Base-by-base conservation (phyloP, 2,888 invertebrate genomes). In the Nowickia ferox region DNA sequence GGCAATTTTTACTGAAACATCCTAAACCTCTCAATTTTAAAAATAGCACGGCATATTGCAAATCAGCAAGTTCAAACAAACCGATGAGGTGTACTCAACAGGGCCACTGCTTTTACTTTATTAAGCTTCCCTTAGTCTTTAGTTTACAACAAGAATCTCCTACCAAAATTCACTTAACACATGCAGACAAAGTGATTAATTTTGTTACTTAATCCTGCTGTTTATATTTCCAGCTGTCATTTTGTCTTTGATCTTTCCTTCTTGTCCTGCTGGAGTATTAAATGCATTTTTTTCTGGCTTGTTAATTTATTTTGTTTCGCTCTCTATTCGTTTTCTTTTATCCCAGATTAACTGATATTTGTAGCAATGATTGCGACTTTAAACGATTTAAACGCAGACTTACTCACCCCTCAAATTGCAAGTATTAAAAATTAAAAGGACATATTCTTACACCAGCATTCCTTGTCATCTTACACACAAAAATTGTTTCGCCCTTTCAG, bases 281-380 rank as follows among this genome's bases (percentile, higher is more conserved):
- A 55, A 22, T 69, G 19, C n/a, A 53, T 40, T 46, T 40, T 22
- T 13, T 48, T 69, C 1, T 44, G 42, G 8, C n/a, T 63, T 53
- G 40, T 10, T 51, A 61, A 44, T 51, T 17, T 42, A n/a, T 63
- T 63, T 75, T 46, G 30, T 42, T n/a, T 22, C 11, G 8, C 40
- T 76, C 63, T 55, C 46, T 53, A 76, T 48, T 63, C 38, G 46
- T 46, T 71, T 76, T 77, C 22, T 48, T 76, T 82, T 82, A 57
- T 15, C 42, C 63, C 57, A 44, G 71, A 78, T 85, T 85, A 85
- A 82, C 44, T 79, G 85, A 85, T 82, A 85, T 85, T 82, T 85
- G 74, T 85, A 57, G 78, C 75, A 82, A 75, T 78, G 71, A 79
- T 79, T 82, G 78, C 71, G 15, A 65, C 69, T 85, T 78, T 77